Base-by-base conservation (phyloP, 2,888 invertebrate genomes). In the Spicauda simplicius region DNA sequence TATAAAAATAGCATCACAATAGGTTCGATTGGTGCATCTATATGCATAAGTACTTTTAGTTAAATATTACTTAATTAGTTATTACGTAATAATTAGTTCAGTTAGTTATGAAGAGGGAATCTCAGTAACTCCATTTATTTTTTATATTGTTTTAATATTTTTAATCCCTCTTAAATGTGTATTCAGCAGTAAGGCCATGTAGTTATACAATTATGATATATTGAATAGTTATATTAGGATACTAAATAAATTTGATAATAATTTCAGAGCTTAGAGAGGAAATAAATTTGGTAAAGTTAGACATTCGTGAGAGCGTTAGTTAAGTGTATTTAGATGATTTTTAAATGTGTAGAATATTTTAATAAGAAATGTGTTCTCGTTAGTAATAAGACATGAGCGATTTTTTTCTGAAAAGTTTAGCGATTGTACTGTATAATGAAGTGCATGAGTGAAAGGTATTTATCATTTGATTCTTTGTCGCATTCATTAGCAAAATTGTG, bases 231-330 rank as follows among this genome's bases (percentile, higher is more conserved):
- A 64, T 64, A 33, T 33, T 33, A 69, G 67, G 64, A 64, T 70
- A 70, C 66, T 68, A 67, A 72, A 76, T 69, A 72, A 76, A 79
- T 69, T 72, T 72, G 78, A 83, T 83, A 85, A 85, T 83, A 84
- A 85, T 73, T 78, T 77, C 84, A 80, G 87, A 88, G 88, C 86
- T 88, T 88, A 88, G 82, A 73, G 59, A 76, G 77, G 79, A 74
- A 76, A 76, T 64, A 70, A 71, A 75, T 76, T 74, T 72, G 68
- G 75, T 74, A 75, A 76, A 76, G 75, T 78, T 70, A 74, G 53
- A 65, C 45, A 59, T 45, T 54, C 18, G 18, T 19, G 30, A 12
- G 53, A 30, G 20, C 16, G 58, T 59, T 59, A 65, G 76, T 78
- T 77, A 66, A 61, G 76, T 79, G 77, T 82, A 75, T 76, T 76